Percentiles rank a stretch among this genome's conserved stretches.
These are phyloP conservation scores for Trematomus bernacchii DNA, from an alignment of 2,797 vertebrate species.

Conservation along the genomic window DNA sequence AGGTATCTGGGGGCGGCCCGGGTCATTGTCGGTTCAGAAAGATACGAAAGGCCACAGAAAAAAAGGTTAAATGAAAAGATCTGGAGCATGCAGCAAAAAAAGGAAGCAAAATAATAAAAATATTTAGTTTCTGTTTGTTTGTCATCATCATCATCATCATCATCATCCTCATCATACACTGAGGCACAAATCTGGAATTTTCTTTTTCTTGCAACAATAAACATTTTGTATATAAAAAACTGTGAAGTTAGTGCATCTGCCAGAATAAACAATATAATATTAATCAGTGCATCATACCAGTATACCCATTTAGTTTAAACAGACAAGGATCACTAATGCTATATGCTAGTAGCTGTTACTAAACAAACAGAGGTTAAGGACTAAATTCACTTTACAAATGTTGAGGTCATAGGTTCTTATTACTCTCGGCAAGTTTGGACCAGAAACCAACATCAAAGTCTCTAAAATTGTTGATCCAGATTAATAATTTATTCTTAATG, in stretches of 20 bases:
- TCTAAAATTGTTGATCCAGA: background rate
- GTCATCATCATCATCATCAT: background rate
- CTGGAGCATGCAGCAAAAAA: conserved; percentile 9
- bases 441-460: too few species aligned
- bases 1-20: conserved; percentile 53
- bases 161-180: background rate
- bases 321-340: background rate
- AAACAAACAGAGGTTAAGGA: background rate
- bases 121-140: background rate
- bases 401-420: background rate
- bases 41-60: conserved; percentile 20
- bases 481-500: background rate
- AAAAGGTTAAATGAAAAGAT: conserved; percentile 30
- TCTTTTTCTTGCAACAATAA: conserved; percentile 29
- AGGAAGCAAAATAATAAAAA: background rate
- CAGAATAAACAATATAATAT: conserved; percentile 10
- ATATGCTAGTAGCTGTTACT: background rate
- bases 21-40: conserved; percentile 64
- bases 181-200: background rate
- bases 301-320: conserved; percentile 15
- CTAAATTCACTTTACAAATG: conserved; percentile 4
- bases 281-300: conserved; percentile 43
- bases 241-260: conserved; percentile 25
- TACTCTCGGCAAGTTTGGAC: background rate
- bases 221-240: conserved; percentile 19